A percentile compares a stretch with the other conserved stretches of the same genome.
phyloP scores from a whole-genome alignment of 2,797 vertebrate species.

The Halcyon badia region DNA sequence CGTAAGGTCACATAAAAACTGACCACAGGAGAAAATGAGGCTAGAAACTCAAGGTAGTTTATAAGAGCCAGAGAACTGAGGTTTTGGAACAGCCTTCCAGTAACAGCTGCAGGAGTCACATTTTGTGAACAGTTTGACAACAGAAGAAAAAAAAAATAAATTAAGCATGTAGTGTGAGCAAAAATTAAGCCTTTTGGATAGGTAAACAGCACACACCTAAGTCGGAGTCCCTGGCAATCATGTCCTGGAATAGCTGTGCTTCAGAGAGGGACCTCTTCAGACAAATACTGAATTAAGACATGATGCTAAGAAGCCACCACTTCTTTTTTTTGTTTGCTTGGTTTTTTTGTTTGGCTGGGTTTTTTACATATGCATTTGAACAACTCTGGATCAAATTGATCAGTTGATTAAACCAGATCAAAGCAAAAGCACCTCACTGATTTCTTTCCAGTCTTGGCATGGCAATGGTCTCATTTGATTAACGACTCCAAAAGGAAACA shows the following conservation, averaged over 20 bases:
- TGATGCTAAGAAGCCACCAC: background rate
- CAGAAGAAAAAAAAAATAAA: accelerated
- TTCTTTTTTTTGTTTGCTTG: too few species aligned
- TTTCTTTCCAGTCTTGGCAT: background rate
- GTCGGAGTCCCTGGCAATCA: background rate
- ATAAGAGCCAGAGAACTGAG: background rate
- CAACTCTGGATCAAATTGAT: background rate
- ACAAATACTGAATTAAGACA: background rate
- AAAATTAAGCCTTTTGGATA: background rate
- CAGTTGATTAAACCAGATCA: background rate
- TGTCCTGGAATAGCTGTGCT: background rate
- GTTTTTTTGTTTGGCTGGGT: too few species aligned
- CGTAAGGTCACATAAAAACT: background rate
- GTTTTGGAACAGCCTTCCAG: background rate
- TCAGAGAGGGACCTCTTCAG: background rate
- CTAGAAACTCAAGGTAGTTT: background rate
- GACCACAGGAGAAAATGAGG: background rate
- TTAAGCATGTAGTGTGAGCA: background rate
- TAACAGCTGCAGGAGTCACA: background rate
- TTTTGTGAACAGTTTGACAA: background rate
- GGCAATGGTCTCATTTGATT: background rate
- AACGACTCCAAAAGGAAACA: background rate
- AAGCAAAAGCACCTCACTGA: background rate
- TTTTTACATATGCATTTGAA: background rate
- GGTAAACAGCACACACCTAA: background rate